phyloP scores from a whole-genome alignment of 2,888 invertebrate species.

The Latrodectus hesperus region DNA sequence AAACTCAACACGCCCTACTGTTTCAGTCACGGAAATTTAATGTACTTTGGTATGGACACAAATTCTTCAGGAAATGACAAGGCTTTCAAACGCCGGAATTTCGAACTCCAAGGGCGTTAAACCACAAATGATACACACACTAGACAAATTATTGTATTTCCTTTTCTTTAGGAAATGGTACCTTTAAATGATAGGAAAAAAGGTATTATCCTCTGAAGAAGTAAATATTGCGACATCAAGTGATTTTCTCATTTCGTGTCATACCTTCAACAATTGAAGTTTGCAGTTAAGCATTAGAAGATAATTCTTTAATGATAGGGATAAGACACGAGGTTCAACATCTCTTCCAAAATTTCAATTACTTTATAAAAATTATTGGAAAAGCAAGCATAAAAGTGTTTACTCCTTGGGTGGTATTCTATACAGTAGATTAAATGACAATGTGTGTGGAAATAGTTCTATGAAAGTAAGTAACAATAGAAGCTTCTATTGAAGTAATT shows the following conservation, averaged over 20 bases:
- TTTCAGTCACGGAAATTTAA: conserved; percentile 10
- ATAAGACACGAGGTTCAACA: background rate
- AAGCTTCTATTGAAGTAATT: background rate
- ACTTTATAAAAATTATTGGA: too few species aligned
- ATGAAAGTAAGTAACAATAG: too few species aligned
- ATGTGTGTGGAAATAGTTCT: too few species aligned
- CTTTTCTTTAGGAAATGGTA: background rate
- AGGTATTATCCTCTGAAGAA: background rate
- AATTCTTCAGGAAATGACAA: conserved; percentile 13
- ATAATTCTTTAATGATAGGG: background rate
- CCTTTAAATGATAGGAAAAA: background rate
- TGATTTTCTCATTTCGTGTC: conserved; percentile 35
- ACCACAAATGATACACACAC: conserved; percentile 4
- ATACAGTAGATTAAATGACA: too few species aligned
- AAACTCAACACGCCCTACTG: conserved; percentile 12
- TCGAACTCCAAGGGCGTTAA: conserved; percentile 23
- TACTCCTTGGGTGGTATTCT: too few species aligned
- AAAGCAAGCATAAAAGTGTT: too few species aligned
- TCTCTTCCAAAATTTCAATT: too few species aligned
- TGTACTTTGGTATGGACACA: conserved; percentile 6
- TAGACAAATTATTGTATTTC: background rate
- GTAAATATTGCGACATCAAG: conserved; percentile 13
- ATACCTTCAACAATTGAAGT: background rate
- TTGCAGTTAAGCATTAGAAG: conserved; percentile 1
- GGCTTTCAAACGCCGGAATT: background rate